Evolutionary conservation across 2,888 invertebrate species (phyloP).

Genomic region (Penaeus monodon): DNA sequence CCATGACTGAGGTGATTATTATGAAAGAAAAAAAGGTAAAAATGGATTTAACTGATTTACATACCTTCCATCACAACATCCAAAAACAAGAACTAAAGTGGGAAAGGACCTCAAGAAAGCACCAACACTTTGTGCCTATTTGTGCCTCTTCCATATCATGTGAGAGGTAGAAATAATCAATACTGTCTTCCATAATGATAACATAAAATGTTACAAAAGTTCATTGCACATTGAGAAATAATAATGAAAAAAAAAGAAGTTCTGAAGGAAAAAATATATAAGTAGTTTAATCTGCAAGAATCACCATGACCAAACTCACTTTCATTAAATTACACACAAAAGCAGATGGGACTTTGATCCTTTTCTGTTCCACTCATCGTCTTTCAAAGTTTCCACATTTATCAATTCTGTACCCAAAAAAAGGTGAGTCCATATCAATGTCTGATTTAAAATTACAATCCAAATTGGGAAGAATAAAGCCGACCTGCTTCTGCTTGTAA

Average conservation of each 20-base stretch:
- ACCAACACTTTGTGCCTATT: conserved; percentile 55
- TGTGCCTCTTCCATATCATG: conserved; percentile 41
- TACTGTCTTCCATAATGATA: conserved; percentile 29
- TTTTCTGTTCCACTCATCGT: no score
- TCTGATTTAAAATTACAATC: no score
- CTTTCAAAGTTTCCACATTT: no score
- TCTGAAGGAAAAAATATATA: no score
- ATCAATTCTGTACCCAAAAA: no score
- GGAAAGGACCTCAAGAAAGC: conserved; percentile 32
- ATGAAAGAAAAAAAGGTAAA: background rate
- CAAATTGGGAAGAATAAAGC: background rate
- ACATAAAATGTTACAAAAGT: conserved; percentile 23
- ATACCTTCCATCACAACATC: conserved; percentile 20
- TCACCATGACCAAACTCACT: conserved; percentile 27
- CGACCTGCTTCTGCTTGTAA: conserved; percentile 25
- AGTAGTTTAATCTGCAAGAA: conserved; percentile 13
- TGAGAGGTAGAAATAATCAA: conserved; percentile 40
- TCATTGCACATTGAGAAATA: conserved; percentile 18
- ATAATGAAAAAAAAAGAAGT: background rate
- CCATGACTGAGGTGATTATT: no score
- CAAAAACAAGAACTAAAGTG: conserved; percentile 18
- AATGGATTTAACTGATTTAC: background rate
- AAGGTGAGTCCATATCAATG: no score
- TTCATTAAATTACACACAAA: conserved; percentile 28
- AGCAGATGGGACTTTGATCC: background rate